phyloP scores from a whole-genome alignment of 2,797 vertebrate genomes.

The Pelodytes ibericus region DNA sequence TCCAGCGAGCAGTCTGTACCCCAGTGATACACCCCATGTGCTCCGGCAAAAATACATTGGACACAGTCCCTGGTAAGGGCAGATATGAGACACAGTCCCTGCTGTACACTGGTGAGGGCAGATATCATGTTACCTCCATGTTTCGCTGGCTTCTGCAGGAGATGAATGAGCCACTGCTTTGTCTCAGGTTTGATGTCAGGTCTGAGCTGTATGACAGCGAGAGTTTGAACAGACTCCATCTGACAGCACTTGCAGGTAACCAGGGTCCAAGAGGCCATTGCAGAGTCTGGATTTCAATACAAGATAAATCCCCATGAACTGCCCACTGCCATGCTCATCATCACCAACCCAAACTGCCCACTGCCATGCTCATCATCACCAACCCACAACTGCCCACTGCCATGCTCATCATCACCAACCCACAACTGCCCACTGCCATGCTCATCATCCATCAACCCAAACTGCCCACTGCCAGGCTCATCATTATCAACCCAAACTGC shows the following conservation, averaged over 20 bases:
- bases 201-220: constrained; percentile 30
- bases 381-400: neutral
- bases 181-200: constrained; percentile 35
- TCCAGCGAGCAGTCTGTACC: too few species aligned
- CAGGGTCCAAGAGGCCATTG: constrained; percentile 38
- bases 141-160: constrained; percentile 7
- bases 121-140: neutral
- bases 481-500: too few species aligned
- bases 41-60: neutral
- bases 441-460: too few species aligned
- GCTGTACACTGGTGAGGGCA: neutral
- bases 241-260: constrained; percentile 21
- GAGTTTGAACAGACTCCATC: constrained; percentile 11
- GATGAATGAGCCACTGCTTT: constrained; percentile 36
- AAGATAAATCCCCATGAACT: neutral
- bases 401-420: neutral
- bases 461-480: too few species aligned
- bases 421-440: too few species aligned
- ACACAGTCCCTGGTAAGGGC: too few species aligned
- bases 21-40: too few species aligned
- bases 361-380: neutral
- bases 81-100: neutral
- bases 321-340: neutral
- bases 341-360: neutral
- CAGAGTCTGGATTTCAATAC: neutral